Base-by-base conservation (phyloP, 2,113 vertebrate species). In the Sceloporus tristichus region DNA sequence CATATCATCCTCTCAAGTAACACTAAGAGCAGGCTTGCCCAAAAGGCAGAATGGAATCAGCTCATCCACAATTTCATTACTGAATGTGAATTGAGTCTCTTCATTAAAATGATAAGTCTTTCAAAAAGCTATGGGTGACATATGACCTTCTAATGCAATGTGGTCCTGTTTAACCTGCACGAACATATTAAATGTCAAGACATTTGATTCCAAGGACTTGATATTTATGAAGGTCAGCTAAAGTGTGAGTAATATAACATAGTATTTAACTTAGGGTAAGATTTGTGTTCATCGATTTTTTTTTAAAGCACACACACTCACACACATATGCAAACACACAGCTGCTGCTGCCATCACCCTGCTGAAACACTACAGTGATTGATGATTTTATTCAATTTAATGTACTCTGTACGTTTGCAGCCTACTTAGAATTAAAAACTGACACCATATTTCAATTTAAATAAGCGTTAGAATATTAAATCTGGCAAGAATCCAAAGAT, bases 161-260 rank as follows among this genome's bases (percentile, higher is more conserved):
- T 88, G 89, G 92, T 91, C 94, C 94, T 0, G 0, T 92, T 91
- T 92, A 92, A 94, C 83, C 91, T 94, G 92, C 94, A 93, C 92
- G 91, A 96, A 96, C 95, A 91, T 92, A 95, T 94, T 94, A 96
- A 97, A 97, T 96, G 94, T 96, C 95, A 94, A 38, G 83, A 90
- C 84, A 87, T 87, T 91, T 78, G 93, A 91, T 92, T 94, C 94
- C 92, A 94, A 94, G 90, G 88, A 93, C 96, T 95, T 95, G 92
- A 93, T 96, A 94, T 95, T 96, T 96, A 96, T 94, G 95, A 97
- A 97, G 96, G 96, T 96, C 96, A 96, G 85, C 91, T 90, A 89
- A 88, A 92, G 93, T 94, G 94, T 94, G 93, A 92, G 85, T 91
- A 94, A 92, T 93, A 91, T 84, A 93, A 92, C 78, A 86, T 87